Base-by-base conservation (phyloP, 2,113 vertebrate genomes). In the Heterotilapia buettikoferi region DNA sequence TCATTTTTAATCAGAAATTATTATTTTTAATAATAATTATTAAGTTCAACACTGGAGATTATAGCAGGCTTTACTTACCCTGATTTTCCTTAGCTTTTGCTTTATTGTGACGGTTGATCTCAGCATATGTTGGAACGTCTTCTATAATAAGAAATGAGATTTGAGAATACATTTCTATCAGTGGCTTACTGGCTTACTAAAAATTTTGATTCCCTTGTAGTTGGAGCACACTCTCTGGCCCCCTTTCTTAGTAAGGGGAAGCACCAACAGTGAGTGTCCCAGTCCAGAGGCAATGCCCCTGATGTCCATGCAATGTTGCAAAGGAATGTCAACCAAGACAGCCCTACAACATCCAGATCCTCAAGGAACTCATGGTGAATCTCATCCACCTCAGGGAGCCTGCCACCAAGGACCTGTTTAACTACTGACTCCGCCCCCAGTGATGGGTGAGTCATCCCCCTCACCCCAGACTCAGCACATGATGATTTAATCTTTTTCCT, bases 351-450 rank as follows among this genome's bases (percentile, higher is more conserved):
- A 63, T 11, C 9, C 29, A 33, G 59, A 63, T 36, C 31, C 59
- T 63, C 59, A 63, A 36, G 59, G 0, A 36, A 63, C 0, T 11
- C 29, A 33, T 3, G 59, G 59, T 63, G 9, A 7, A 33, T 63
- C 16, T 63, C 29, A 63, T 63, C 5, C 59, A 63, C 18, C 29
- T 0, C 16, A 63, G 29, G 59, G 16, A 11, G 19, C 29, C 59
- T 63, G 59, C 16, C 13, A 59, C 56, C 56, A 59, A 59, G 24
- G 13, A 59, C 12, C 56, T 59, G 56, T 59, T 59, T 59, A 0
- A 29, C 4, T 59, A 29, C 24, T 59, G 24, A 59, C 13, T 29
- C 7, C 1, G 0, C 24, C 24, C 13, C 0, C 56, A 59, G 56
- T 59, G 13, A 29, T 59, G 24, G 24, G 24, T 29, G 56, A 29